These are phyloP conservation scores for Zaprionus nigranus DNA, from an alignment of 1,140 invertebrate genomes.

Conservation along the genomic window DNA sequence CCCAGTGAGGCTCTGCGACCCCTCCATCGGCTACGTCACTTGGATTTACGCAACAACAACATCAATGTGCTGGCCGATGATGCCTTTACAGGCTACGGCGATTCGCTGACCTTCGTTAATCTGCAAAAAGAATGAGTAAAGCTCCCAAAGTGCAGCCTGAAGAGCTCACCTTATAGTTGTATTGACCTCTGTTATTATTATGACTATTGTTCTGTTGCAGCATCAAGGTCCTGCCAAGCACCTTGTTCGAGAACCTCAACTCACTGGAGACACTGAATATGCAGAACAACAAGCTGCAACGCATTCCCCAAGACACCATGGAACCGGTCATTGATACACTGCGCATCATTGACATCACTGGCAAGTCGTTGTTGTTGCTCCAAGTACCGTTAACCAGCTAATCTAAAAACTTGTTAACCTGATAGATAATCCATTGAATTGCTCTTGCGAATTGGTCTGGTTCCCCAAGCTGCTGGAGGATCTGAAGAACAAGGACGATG, in stretches of 20 bases:
- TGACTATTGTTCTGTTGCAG: slow-evolving; percentile 85
- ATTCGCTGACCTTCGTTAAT: slow-evolving; percentile 95
- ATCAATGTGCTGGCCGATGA: slow-evolving; percentile 93
- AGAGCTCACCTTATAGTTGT: not conserved
- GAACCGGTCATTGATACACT: slow-evolving; percentile 94
- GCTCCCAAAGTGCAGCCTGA: slow-evolving; percentile 8
- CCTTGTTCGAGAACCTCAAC: slow-evolving; percentile 94
- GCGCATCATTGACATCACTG: slow-evolving; percentile 93
- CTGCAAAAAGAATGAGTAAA: slow-evolving; percentile 95
- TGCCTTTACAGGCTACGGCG: slow-evolving; percentile 95
- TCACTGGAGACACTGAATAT: slow-evolving; percentile 94
- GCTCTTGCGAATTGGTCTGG: slow-evolving; percentile 95
- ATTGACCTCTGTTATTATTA: not conserved
- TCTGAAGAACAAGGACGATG: slow-evolving; percentile 91
- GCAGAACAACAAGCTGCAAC: slow-evolving; percentile 93
- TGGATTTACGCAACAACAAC: slow-evolving; percentile 94
- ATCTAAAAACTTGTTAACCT: not conserved
- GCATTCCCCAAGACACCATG: slow-evolving; percentile 94
- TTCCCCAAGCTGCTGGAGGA: slow-evolving; percentile 92
- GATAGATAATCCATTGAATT: slow-evolving; percentile 94
- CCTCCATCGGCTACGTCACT: slow-evolving; percentile 92
- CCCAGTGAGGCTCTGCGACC: slow-evolving; percentile 92
- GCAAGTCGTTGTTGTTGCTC: slow-evolving; percentile 85
- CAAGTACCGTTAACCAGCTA: not conserved
- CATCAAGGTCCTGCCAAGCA: slow-evolving; percentile 90